These are phyloP conservation scores for Ametastegia equiseti DNA, from an alignment of 2,888 invertebrate genomes.

Conservation along the genomic window DNA sequence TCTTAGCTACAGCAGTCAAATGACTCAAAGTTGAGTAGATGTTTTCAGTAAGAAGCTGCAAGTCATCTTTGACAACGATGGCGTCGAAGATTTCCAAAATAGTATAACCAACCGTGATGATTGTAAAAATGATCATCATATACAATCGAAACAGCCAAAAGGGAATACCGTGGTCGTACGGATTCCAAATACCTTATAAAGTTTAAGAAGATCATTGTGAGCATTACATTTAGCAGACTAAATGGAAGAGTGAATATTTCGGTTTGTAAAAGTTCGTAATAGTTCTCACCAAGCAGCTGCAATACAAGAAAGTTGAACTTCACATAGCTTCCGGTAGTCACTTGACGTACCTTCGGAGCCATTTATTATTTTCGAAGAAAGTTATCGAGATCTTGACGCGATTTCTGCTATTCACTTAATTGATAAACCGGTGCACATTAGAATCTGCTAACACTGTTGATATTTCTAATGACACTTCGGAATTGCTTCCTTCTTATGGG, in stretches of 20 bases:
- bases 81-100: not conserved
- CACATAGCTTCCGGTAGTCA: not conserved
- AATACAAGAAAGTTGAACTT: not conserved
- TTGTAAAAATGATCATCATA: not conserved
- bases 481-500: not conserved
- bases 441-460: not conserved
- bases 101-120: not conserved
- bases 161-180: not conserved
- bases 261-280: too few species aligned
- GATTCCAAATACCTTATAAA: constrained; percentile 6
- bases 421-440: too few species aligned
- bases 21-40: not conserved
- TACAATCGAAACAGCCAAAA: not conserved
- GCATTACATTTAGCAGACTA: not conserved
- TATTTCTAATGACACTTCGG: not conserved
- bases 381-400: not conserved
- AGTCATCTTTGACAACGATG: not conserved
- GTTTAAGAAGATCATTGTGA: too few species aligned
- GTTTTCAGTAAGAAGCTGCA: not conserved
- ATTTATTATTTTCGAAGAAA: not conserved
- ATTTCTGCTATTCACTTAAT: not conserved
- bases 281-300: not conserved
- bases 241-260: not conserved
- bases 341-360: not conserved
- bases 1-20: not conserved